Evolutionary conservation across 30 jellyfish, hydroid and myxozoan genomes (phyloP), one percentile per base, ranked within the genome.

Genomic region (Cassiopea xamachana): DNA sequence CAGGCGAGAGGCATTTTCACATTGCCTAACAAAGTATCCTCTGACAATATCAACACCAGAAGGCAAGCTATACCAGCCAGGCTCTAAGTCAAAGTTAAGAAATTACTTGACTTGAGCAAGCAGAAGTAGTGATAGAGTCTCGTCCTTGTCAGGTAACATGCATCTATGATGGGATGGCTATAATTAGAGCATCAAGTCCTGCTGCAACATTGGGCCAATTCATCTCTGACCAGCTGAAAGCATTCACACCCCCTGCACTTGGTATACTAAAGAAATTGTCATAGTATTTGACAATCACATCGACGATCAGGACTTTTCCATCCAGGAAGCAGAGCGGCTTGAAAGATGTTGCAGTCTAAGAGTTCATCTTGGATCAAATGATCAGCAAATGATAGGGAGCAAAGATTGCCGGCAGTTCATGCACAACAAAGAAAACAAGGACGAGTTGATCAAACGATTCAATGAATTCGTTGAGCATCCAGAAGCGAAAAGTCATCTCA

Each of bases 261-360:
- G 71, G 94, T 17, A 75, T 68, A 89, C 94, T 16, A 61, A 51
- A 75, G 94, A 87, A 60, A 46, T 47, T 27, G 83, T 87, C n/a
- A 84, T 87, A 17, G 83, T 87, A 61, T 76, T 78, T 78, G 94
- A 87, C 80, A 87, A 75, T 78, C 76, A 87, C 89, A 87, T 87
- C 46, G 89, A 87, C 89, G 84, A 76, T 61, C 89, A 87, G 80
- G 84, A 87, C 75, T 87, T 3, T 78, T 87, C 88, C 50, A 76
- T 78, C 68, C 75, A 78, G 61, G 88, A 87, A 87, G 88, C 84
- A 87, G 76, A 46, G 73, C 73, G 89, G 77, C 64, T 55, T 68
- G 94, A 87, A 87, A 87, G 94, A 87, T 83, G 94, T 50, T 12
- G 82, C 89, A 87, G 94, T 62, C 74, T 89, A 77, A 87, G 94